These are phyloP conservation scores for Pteruthius melanotis DNA, from an alignment of 2,113 vertebrate species.

Conservation along the genomic window DNA sequence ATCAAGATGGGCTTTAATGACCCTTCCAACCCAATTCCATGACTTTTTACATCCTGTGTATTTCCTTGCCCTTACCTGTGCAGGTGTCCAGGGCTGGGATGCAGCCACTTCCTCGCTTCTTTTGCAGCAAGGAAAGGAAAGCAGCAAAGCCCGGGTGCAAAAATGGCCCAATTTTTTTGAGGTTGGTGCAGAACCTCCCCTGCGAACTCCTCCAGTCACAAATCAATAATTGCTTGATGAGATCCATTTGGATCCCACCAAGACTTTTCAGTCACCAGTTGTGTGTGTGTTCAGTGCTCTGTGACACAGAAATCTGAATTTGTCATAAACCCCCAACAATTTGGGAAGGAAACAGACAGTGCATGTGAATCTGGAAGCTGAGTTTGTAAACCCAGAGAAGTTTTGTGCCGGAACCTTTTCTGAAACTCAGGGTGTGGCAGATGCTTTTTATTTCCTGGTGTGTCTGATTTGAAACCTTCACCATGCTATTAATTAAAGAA, in stretches of 20 bases:
- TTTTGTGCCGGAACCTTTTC: not conserved
- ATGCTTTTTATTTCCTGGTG: not conserved
- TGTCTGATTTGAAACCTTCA: not conserved
- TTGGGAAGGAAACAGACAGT: not conserved
- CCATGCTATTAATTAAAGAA: not conserved
- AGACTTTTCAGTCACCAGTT: not conserved
- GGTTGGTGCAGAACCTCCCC: not conserved
- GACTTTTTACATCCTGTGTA: accelerated
- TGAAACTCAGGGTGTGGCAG: not conserved
- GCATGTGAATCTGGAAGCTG: not conserved
- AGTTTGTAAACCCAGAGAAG: not conserved
- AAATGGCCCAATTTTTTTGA: accelerated
- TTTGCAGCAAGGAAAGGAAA: no score
- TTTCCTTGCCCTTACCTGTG: not conserved
- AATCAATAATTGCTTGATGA: not conserved
- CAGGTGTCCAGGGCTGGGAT: not conserved
- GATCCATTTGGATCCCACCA: not conserved
- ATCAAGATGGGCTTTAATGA: not conserved
- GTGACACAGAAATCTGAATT: accelerated
- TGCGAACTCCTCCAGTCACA: not conserved
- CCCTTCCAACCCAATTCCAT: not conserved
- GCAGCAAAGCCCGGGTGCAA: not conserved
- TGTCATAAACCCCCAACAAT: not conserved
- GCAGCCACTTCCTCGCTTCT: not conserved
- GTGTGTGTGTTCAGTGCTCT: not conserved